phyloP scores from a whole-genome alignment of 1,140 invertebrate species.

The Temnothorax curvispinosus region DNA sequence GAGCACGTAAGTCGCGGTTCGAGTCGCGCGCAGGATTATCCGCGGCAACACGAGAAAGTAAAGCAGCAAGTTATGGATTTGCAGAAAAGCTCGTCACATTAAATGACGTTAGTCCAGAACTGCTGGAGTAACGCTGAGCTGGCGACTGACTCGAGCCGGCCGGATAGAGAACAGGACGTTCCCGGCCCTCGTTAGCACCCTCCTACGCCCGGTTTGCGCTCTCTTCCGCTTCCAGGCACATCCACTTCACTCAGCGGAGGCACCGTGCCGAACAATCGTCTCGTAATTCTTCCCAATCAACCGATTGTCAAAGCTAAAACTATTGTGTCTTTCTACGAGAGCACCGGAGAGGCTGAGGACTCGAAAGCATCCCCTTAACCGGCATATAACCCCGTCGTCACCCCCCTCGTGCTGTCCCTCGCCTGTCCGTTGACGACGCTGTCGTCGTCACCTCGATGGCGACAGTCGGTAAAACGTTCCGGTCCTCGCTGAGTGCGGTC shows the following conservation, averaged over 20 bases:
- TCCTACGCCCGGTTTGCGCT: constrained; percentile 62
- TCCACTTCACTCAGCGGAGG: constrained; percentile 62
- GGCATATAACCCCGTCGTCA: constrained; percentile 22
- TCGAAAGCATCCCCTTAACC: constrained; percentile 65
- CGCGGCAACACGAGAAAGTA: background rate
- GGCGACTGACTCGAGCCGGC: constrained; percentile 53
- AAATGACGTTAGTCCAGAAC: constrained; percentile 79
- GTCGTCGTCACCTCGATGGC: constrained; percentile 36
- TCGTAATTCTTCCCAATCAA: constrained; percentile 84
- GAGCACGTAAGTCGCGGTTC: background rate
- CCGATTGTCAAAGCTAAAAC: constrained; percentile 81
- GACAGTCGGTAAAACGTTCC: constrained; percentile 65
- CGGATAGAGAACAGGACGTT: constrained; percentile 70
- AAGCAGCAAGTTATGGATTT: constrained; percentile 54
- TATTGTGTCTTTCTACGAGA: constrained; percentile 77
- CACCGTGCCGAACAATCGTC: constrained; percentile 80
- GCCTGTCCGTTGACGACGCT: constrained; percentile 47
- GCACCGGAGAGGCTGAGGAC: constrained; percentile 2
- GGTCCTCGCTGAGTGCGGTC: constrained; percentile 76
- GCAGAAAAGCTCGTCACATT: constrained; percentile 58
- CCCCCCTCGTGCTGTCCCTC: background rate
- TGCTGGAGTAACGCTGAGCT: constrained; percentile 79
- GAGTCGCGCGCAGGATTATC: background rate
- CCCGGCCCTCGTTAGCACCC: constrained; percentile 80
- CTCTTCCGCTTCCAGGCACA: constrained; percentile 74